These are phyloP conservation scores for Leptopilina syphax DNA, from an alignment of 2,888 invertebrate genomes.

Conservation along the genomic window DNA sequence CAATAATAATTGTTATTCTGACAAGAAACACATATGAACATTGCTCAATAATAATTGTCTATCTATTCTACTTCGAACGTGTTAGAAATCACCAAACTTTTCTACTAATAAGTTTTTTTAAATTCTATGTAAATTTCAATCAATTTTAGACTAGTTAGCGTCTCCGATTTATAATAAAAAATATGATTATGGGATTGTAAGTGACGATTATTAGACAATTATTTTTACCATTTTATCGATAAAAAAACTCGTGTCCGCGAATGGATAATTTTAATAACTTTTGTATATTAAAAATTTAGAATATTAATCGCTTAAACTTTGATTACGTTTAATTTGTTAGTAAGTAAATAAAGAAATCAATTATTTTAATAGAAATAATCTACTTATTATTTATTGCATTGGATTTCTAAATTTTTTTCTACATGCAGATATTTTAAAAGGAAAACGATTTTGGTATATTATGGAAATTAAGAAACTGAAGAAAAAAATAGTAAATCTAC, in stretches of 20 bases:
- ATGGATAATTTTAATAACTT: slow-evolving; percentile 15
- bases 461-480: background rate
- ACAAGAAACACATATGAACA: slow-evolving; percentile 25
- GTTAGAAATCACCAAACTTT: slow-evolving; percentile 8
- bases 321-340: background rate
- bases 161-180: background rate
- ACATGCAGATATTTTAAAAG: no score
- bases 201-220: slow-evolving; percentile 1
- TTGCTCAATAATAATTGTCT: slow-evolving; percentile 30
- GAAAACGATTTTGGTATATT: no score
- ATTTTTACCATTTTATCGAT: slow-evolving; percentile 24
- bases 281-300: slow-evolving; percentile 14
- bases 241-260: background rate
- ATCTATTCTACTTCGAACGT: background rate
- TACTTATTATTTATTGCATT: no score
- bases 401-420: no score
- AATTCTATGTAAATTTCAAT: background rate
- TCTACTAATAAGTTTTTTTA: background rate
- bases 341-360: background rate
- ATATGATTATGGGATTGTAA: background rate
- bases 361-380: background rate
- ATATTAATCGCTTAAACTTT: background rate
- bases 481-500: background rate
- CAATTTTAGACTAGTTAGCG: background rate
- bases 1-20: slow-evolving; percentile 33